A percentile compares a stretch with the other conserved stretches of the same genome.
Evolutionary conservation across 2,797 vertebrate species (phyloP).

Genomic region (Alectoris magna): DNA sequence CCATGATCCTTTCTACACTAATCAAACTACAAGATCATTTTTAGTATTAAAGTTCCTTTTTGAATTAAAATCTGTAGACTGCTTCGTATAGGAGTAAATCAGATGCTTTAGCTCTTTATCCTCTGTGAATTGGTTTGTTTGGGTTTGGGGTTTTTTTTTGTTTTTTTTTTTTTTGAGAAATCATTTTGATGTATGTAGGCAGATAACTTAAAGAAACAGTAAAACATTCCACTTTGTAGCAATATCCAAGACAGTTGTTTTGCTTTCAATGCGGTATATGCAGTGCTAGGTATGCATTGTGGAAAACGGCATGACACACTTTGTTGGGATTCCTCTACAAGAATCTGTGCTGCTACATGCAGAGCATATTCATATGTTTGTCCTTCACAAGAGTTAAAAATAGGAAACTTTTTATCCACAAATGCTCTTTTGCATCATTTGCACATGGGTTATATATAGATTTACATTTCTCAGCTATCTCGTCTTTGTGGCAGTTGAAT

Average conservation of each 20-base stretch:
- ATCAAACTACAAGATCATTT: not conserved
- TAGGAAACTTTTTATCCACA: not conserved
- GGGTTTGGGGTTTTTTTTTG: too few species aligned
- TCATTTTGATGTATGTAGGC: not conserved
- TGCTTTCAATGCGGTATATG: not conserved
- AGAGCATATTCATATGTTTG: not conserved
- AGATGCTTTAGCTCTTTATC: not conserved
- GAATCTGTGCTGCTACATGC: not conserved
- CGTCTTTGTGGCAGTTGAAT: not conserved
- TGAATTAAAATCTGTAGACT: not conserved
- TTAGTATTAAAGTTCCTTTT: not conserved
- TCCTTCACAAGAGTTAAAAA: not conserved
- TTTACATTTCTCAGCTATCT: not conserved
- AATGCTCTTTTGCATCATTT: not conserved
- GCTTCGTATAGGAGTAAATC: not conserved
- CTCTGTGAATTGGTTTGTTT: not conserved
- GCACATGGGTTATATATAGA: not conserved
- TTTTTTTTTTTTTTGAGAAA: not conserved
- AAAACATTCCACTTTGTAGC: not conserved
- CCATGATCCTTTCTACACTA: not conserved
- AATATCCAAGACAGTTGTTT: not conserved
- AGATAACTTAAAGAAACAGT: not conserved
- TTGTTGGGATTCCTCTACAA: too few species aligned
- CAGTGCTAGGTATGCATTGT: not conserved
- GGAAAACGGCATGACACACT: not conserved